A percentile compares a stretch with the other conserved stretches of the same genome.
Conservation (phyloP, 2,888 invertebrate species). For the Hecatera dysodea region DNA sequence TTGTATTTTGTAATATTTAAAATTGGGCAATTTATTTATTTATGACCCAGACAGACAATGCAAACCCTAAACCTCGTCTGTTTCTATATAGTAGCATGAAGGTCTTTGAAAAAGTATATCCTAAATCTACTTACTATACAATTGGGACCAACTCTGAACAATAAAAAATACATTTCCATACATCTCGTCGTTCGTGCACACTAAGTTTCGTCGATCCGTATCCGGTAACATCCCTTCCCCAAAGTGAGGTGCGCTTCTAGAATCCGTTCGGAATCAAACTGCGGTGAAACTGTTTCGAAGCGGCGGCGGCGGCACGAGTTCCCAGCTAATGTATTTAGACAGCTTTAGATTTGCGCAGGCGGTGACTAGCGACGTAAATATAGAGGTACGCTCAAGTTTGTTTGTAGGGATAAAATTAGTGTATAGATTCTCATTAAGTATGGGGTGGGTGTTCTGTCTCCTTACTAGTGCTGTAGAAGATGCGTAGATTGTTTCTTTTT, state of each 20-base stretch:
- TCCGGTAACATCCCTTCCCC: constrained; percentile 66
- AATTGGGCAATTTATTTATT: no score
- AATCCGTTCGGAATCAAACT: constrained; percentile 80
- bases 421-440: constrained; percentile 42
- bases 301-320: constrained; percentile 68
- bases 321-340: constrained; percentile 76
- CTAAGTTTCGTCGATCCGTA: constrained; percentile 62
- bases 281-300: constrained; percentile 74
- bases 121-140: no score
- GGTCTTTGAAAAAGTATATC: no score
- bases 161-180: not conserved
- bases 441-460: not conserved
- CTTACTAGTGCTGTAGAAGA: not conserved
- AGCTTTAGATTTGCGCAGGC: constrained; percentile 65
- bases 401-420: constrained; percentile 47
- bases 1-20: no score
- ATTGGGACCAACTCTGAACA: not conserved
- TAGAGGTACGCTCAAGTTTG: constrained; percentile 35
- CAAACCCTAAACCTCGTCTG: no score
- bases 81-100: no score
- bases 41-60: no score
- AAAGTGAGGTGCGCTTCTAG: constrained; percentile 72
- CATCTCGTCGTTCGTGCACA: constrained; percentile 37
- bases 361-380: constrained; percentile 50
- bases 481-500: not conserved